Evolutionary conservation across 2,113 vertebrate genomes (phyloP).

Genomic region (Phylloscopus trochilus): DNA sequence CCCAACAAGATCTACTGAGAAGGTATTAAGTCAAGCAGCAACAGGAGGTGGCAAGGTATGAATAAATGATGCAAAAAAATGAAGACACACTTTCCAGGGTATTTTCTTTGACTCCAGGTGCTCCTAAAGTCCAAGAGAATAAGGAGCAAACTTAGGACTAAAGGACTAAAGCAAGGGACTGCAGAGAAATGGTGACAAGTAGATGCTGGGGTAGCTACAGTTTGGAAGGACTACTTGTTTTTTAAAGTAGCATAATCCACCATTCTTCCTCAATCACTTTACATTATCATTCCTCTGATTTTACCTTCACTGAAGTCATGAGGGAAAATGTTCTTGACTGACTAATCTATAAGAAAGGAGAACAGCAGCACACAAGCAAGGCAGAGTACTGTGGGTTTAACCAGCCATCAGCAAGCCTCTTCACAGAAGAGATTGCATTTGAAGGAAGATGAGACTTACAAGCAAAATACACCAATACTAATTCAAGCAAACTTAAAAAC

Average conservation of each 20-base stretch:
- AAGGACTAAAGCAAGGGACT: neutral
- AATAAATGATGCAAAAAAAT: neutral
- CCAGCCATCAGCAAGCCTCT: neutral
- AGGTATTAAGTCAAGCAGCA: neutral
- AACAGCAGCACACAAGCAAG: neutral
- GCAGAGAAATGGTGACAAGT: neutral
- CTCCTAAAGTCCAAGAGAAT: neutral
- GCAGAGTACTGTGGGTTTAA: neutral
- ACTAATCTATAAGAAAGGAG: neutral
- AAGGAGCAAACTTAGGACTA: neutral
- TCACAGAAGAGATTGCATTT: neutral
- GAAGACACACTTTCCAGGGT: neutral
- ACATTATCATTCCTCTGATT: neutral
- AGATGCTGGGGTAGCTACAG: neutral
- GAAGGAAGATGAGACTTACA: neutral
- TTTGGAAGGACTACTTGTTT: neutral
- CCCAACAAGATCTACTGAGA: neutral
- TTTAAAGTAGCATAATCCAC: neutral
- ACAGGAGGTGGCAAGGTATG: neutral
- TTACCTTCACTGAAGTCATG: neutral
- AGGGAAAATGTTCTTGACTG: neutral
- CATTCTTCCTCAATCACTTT: neutral
- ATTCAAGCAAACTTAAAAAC: neutral
- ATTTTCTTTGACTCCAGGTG: neutral
- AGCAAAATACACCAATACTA: neutral